A percentile compares a stretch with the other conserved stretches of the same genome.
Conservation (phyloP, 1,140 invertebrate genomes). For the Euwallacea similis region DNA sequence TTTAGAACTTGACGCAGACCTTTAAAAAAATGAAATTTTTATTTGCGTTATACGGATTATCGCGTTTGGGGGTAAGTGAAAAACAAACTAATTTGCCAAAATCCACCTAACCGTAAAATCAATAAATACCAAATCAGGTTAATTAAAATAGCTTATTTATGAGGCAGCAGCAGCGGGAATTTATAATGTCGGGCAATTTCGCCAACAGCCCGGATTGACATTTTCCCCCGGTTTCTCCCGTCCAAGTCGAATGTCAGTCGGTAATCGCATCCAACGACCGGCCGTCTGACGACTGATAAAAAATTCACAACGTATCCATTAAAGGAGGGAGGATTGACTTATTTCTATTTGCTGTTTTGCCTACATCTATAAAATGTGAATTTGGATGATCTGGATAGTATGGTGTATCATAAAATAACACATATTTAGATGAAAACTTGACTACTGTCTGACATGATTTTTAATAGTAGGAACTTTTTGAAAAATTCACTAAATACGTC, state of each 20-base stretch:
- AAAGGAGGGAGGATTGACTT: slow-evolving; percentile 2
- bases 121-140: slow-evolving; percentile 27
- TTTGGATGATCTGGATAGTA: too few species aligned
- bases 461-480: too few species aligned
- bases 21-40: too few species aligned
- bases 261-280: slow-evolving; percentile 24
- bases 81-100: not conserved
- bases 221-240: slow-evolving; percentile 26
- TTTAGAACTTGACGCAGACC: too few species aligned
- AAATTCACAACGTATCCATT: slow-evolving; percentile 24
- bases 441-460: too few species aligned
- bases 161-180: slow-evolving; percentile 17
- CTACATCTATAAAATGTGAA: too few species aligned
- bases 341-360: too few species aligned
- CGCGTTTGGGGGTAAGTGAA: not conserved
- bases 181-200: slow-evolving; percentile 29
- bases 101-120: slow-evolving; percentile 14
- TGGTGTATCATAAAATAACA: too few species aligned
- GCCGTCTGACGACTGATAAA: slow-evolving; percentile 21
- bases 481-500: too few species aligned
- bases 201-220: slow-evolving; percentile 29
- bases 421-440: too few species aligned
- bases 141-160: slow-evolving; percentile 34
- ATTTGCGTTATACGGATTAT: too few species aligned
- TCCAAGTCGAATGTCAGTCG: slow-evolving; percentile 22